These are phyloP conservation scores for Scolopax mira DNA, from an alignment of 2,113 vertebrate genomes.

Conservation along the genomic window DNA sequence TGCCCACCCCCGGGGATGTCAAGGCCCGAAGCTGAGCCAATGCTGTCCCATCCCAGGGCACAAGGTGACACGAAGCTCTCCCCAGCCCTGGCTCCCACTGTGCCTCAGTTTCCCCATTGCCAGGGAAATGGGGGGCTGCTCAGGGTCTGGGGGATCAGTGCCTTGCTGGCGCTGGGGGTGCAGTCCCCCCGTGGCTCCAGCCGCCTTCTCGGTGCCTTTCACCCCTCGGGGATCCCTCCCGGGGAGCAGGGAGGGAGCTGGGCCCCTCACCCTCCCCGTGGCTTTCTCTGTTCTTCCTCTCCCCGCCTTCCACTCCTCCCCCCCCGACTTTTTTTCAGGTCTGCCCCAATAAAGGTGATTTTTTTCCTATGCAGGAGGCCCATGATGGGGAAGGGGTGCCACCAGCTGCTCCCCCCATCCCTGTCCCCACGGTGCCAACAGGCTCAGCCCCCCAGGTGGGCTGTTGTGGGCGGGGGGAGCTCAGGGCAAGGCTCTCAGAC, in stretches of 20 bases:
- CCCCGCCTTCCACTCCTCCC: neutral
- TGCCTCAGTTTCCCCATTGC: neutral
- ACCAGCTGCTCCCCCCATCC: neutral
- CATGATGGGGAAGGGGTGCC: neutral
- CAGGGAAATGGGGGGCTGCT: neutral
- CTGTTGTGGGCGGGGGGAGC: fast-evolving
- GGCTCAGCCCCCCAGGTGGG: neutral
- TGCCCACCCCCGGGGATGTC: fast-evolving
- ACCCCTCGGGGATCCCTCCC: neutral
- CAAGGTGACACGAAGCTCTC: neutral
- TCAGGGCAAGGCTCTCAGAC: neutral
- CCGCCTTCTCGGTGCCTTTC: neutral
- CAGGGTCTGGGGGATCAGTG: neutral
- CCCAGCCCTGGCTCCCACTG: neutral
- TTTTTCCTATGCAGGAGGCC: neutral
- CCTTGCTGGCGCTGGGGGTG: conserved; percentile 4
- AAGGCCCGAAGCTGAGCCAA: neutral
- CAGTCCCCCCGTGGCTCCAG: fast-evolving
- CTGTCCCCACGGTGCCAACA: fast-evolving
- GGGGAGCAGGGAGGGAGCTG: neutral
- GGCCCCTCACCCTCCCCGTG: neutral
- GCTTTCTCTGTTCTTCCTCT: neutral
- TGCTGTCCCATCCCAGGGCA: fast-evolving
- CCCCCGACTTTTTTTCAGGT: neutral
- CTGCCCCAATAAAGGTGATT: conserved; percentile 42